Base-by-base conservation (phyloP, 2,888 invertebrate genomes). In the Girardia tigrina region DNA sequence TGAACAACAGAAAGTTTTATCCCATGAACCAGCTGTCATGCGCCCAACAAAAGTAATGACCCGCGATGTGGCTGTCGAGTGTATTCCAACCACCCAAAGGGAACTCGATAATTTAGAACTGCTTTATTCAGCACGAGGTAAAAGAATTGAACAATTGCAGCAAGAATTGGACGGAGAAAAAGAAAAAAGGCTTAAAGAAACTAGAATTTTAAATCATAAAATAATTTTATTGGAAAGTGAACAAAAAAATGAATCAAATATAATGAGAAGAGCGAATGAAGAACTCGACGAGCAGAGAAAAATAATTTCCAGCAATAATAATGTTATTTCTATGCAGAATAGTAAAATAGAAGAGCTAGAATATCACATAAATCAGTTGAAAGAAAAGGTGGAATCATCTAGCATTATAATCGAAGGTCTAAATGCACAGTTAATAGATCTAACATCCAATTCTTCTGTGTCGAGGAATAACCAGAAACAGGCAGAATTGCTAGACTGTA, bases 101-200 rank as follows among this genome's bases (percentile, higher is more conserved):
- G 80, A 81, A 73, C 36, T 80, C 23, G 79, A 79, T 14, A 83
- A 83, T 79, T 78, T 83, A 27, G 80, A 82, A 78, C 80, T 82
- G 20, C 76, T 83, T 76, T 82, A 83, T 79, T 78, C 80, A 75
- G 82, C 82, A 0, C 77, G 82, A n/a, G 82, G 81, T 6, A 79
- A 81, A 28, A 16, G 70, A 28, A 74, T 74, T 26, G 74, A 74
- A 26, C 20, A 74, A 70, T 14, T 74, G 36, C 71, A 71, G 23
- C 71, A 29, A 29, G 71, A 71, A 71, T 20, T 71, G 14, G 80
- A 81, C 74, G 78, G 82, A 28, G 82, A 82, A 69, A 72, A 26
- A 2, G 73, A 73, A 20, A 29, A 73, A 42, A 4, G 28, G n/a
- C 16, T 27, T 4, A 42, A 42, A 42, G 73, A 29, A 16, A 28